Conservation (phyloP, 2,888 invertebrate species). For the Ceratothoa steindachneri region DNA sequence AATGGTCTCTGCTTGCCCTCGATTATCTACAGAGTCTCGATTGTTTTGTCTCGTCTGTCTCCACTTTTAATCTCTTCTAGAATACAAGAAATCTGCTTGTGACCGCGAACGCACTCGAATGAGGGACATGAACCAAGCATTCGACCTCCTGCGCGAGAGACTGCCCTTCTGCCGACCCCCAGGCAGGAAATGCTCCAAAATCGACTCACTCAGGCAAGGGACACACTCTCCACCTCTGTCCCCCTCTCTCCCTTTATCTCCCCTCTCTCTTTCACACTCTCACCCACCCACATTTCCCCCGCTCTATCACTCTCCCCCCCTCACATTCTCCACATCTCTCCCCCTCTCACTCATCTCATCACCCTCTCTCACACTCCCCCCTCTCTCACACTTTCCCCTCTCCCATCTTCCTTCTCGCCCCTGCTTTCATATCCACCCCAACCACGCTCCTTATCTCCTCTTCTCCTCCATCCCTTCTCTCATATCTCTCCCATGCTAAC, state of each 20-base stretch:
- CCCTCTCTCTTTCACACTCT: background rate
- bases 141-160: constrained; percentile 69
- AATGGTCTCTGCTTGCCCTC: too few species aligned
- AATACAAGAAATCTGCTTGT: constrained; percentile 78
- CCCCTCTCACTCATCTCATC: too few species aligned
- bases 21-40: too few species aligned
- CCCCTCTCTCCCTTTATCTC: background rate
- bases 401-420: too few species aligned
- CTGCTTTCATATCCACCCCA: too few species aligned
- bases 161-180: constrained; percentile 71
- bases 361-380: too few species aligned
- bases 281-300: background rate
- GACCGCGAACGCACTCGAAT: constrained; percentile 77
- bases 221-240: constrained; percentile 15
- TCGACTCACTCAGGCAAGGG: constrained; percentile 74
- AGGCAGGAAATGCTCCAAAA: constrained; percentile 80
- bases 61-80: too few species aligned
- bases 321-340: background rate
- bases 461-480: too few species aligned
- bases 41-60: too few species aligned
- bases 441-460: too few species aligned
- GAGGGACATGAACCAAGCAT: constrained; percentile 80
- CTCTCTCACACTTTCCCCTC: too few species aligned
- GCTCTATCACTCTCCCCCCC: background rate
- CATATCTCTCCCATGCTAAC: too few species aligned